Base-by-base conservation (phyloP, 2,888 invertebrate species). In the Andrena flavipes region DNA sequence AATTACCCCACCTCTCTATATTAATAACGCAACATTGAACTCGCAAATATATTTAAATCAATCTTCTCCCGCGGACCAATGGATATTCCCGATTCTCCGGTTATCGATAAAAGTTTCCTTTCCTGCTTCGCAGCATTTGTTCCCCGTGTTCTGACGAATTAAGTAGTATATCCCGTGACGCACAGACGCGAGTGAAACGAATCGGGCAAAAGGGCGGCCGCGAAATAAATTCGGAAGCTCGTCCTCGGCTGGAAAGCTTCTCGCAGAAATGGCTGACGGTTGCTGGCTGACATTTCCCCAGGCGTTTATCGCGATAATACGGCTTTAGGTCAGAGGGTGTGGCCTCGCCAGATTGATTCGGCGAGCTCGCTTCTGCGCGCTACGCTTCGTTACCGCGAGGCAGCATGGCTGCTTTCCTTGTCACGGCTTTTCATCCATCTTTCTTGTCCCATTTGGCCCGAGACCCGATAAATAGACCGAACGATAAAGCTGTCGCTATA, bases 321-420 rank as follows among this genome's bases (percentile, higher is more conserved):
- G 89, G 91, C 90, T 91, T 92, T 90, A 90, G 92, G 92, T 92
- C 92, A 92, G 92, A 93, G 93, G 94, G 94, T 93, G 94, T 93
- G 94, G 94, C 91, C 87, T 90, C 86, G 84, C 86, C 91, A 92
- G 93, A 93, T 94, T 93, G 93, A 93, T 94, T 93, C 92, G 92
- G 89, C 80, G 88, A 86, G 90, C 87, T 87, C 80, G 92, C 92
- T 92, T 90, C 92, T 93, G 93, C 93, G 93, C 92, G 89, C 80
- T 86, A 90, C 88, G 90, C 89, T 89, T 90, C 87, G 88, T 88
- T 88, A 87, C 82, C 82, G 79, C 86, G 79, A 77, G 81, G 81
- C 89, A 87, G 87, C 75, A 91, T 91, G 91, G 91, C 91, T 78
- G 89, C 88, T 87, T 88, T 73, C 74, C 73, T 75, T 59, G 54